A percentile compares a stretch with the other conserved stretches of the same genome.
phyloP scores from a whole-genome alignment of 2,113 vertebrate genomes.

The Malurus alboscapulatus region DNA sequence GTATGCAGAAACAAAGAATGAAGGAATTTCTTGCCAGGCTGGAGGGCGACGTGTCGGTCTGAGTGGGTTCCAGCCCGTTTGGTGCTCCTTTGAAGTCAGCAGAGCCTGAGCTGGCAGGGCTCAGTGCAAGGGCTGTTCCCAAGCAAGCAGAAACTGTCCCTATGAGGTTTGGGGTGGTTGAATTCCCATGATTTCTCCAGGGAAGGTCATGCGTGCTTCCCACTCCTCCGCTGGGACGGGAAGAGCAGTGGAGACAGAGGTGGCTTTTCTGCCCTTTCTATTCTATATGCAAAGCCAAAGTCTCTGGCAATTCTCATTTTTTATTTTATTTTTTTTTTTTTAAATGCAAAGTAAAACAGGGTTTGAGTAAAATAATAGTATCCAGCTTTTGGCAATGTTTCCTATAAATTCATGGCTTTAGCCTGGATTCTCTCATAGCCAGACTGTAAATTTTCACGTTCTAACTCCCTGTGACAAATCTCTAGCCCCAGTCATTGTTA shows the following conservation, averaged over 20 bases:
- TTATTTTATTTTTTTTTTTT: not conserved
- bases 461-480: conserved; percentile 55
- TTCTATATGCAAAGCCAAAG: not conserved
- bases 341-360: conserved; percentile 6
- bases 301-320: not conserved
- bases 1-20: not conserved
- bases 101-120: not conserved
- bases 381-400: conserved; percentile 57
- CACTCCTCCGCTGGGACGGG: not conserved
- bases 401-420: conserved; percentile 56
- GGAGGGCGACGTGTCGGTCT: accelerated
- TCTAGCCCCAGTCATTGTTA: conserved; percentile 56
- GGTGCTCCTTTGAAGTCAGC: conserved; percentile 16
- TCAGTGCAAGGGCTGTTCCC: not conserved
- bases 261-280: conserved; percentile 23
- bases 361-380: conserved; percentile 57
- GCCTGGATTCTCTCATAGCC: conserved; percentile 55
- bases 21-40: not conserved
- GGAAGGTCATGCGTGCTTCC: not conserved
- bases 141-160: not conserved
- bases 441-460: conserved; percentile 44
- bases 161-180: not conserved
- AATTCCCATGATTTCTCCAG: conserved; percentile 9
- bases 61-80: not conserved
- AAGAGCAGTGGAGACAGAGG: not conserved